Conservation (phyloP, 1,140 invertebrate species). For the Geopemphigus sp. region DNA sequence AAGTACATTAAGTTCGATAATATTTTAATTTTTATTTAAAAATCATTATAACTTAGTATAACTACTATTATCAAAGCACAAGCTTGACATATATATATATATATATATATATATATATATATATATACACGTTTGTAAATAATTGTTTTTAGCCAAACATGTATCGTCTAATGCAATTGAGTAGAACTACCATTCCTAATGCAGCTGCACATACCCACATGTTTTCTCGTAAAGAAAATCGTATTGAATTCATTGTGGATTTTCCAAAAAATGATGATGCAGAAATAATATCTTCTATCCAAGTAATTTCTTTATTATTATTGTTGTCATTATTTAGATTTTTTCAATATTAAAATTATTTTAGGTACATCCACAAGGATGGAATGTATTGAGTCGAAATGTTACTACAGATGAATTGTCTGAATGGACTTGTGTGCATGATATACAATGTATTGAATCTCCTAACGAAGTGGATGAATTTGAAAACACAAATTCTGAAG, state of each 20-base stretch:
- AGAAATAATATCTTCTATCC: slow-evolving; percentile 83
- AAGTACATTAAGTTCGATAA: too few species aligned
- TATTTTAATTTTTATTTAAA: too few species aligned
- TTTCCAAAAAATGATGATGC: slow-evolving; percentile 83
- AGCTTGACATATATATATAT: too few species aligned
- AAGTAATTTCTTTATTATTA: slow-evolving; percentile 57
- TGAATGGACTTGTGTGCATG: slow-evolving; percentile 92
- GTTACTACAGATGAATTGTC: slow-evolving; percentile 79
- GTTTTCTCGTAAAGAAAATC: slow-evolving; percentile 75
- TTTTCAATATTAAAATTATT: slow-evolving; percentile 29
- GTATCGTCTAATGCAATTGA: slow-evolving; percentile 84
- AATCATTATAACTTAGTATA: too few species aligned
- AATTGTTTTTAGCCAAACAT: slow-evolving; percentile 71
- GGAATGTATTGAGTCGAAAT: slow-evolving; percentile 84
- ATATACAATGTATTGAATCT: slow-evolving; percentile 69
- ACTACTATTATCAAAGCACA: too few species aligned
- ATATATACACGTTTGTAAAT: too few species aligned
- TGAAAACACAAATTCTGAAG: slow-evolving; percentile 39
- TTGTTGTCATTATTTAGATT: slow-evolving; percentile 17
- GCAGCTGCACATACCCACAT: slow-evolving; percentile 76
- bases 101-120: too few species aligned
- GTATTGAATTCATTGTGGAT: slow-evolving; percentile 85
- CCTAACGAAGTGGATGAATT: slow-evolving; percentile 46
- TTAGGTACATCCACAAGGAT: slow-evolving; percentile 84
- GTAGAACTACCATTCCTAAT: slow-evolving; percentile 73